Evolutionary conservation across 2,888 invertebrate genomes (phyloP).

Genomic region (Lithophane ornitopus): DNA sequence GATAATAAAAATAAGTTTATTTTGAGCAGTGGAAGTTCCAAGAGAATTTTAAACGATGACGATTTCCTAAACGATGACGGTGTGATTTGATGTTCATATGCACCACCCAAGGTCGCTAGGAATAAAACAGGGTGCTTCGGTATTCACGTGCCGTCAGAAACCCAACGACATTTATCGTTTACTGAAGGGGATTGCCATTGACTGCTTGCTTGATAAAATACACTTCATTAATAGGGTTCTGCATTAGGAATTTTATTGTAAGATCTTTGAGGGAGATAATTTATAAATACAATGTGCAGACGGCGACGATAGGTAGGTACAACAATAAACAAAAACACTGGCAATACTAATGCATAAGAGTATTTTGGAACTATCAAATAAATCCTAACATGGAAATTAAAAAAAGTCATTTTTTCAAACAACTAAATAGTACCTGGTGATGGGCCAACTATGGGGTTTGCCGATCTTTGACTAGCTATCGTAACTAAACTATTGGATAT

Average conservation of each 20-base stretch:
- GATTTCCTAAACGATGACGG: constrained; percentile 36
- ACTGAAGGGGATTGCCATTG: constrained; percentile 47
- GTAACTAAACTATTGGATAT: too few relatives aligned
- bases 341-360: too few relatives aligned
- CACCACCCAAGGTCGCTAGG: constrained; percentile 30
- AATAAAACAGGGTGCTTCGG: constrained; percentile 30
- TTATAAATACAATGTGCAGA: not conserved
- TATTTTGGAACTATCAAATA: too few relatives aligned
- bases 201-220: constrained; percentile 43
- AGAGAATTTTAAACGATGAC: not conserved
- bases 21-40: too few relatives aligned
- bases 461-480: too few relatives aligned
- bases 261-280: not conserved
- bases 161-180: constrained; percentile 50
- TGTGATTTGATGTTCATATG: not conserved
- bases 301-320: too few relatives aligned
- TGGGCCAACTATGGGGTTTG: too few relatives aligned
- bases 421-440: too few relatives aligned
- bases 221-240: constrained; percentile 54
- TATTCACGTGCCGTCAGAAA: constrained; percentile 53
- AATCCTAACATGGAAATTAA: too few relatives aligned
- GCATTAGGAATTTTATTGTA: not conserved
- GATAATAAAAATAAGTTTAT: too few relatives aligned
- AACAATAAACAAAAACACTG: too few relatives aligned
- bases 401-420: too few relatives aligned